Conservation (phyloP, 2,797 vertebrate species). For the Heliangelus exortis region DNA sequence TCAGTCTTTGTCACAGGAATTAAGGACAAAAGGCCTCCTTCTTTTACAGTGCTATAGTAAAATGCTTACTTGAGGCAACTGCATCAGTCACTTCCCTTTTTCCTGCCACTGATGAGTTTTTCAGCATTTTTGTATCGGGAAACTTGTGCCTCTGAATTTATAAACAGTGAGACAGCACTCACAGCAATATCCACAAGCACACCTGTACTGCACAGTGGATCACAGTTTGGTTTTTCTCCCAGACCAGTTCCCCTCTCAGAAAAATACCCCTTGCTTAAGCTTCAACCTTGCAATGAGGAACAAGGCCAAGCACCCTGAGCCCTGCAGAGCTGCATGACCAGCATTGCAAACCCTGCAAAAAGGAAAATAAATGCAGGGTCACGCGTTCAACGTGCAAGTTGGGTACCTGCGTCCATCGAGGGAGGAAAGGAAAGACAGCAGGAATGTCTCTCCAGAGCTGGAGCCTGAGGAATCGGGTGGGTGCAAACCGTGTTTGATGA, state of each 20-base stretch:
- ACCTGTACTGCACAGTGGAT: not conserved
- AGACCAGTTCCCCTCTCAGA: not conserved
- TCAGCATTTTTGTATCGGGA: not conserved
- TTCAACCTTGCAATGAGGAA: not conserved
- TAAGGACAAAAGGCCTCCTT: not conserved
- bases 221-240: not conserved
- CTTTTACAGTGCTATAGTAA: not conserved
- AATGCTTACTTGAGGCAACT: not conserved
- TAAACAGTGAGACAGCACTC: not conserved
- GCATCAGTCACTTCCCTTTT: not conserved
- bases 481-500: not conserved
- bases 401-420: not conserved
- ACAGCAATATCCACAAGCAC: not conserved
- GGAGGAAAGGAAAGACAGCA: not conserved
- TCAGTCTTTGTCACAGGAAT: not conserved
- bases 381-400: fast-evolving
- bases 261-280: not conserved
- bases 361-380: not conserved
- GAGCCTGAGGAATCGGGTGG: not conserved
- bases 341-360: not conserved
- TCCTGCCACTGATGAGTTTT: not conserved
- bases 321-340: not conserved
- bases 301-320: not conserved
- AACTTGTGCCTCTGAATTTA: not conserved
- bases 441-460: not conserved